These are phyloP conservation scores for Bubo blakistoni DNA, from an alignment of 2,113 vertebrate species.

Conservation along the genomic window DNA sequence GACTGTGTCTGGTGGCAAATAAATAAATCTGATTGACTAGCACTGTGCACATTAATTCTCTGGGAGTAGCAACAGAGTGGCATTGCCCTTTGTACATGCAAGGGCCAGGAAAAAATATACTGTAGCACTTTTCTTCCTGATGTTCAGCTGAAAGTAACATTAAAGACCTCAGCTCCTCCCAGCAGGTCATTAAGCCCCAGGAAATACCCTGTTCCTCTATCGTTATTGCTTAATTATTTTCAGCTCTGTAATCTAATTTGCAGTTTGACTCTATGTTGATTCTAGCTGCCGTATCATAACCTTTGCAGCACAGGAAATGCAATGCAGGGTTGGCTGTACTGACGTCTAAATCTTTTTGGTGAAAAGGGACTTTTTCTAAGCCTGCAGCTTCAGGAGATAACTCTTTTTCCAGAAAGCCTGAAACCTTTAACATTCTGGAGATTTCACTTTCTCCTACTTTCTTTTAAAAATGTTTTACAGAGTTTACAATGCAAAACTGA, in stretches of 20 bases:
- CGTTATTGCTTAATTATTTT: conserved; percentile 59
- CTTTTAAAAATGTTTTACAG: conserved; percentile 8
- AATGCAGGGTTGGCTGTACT: background rate
- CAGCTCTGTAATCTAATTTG: conserved; percentile 62
- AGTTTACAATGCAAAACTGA: conserved; percentile 37
- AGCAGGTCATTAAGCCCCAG: conserved; percentile 52
- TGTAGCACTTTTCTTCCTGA: conserved; percentile 13
- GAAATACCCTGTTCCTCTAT: conserved; percentile 34
- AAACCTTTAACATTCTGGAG: background rate
- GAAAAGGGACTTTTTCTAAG: background rate
- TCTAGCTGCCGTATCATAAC: background rate
- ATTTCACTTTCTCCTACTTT: background rate
- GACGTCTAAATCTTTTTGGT: background rate
- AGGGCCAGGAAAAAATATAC: background rate
- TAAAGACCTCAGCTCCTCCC: conserved; percentile 39
- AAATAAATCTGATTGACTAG: conserved; percentile 46
- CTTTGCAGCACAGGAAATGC: background rate
- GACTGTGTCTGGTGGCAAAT: conserved; percentile 26
- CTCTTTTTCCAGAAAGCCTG: background rate
- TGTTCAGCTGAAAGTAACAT: conserved; percentile 25
- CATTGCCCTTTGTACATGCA: conserved; percentile 10
- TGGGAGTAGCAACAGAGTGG: background rate
- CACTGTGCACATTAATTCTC: background rate
- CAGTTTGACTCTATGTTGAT: conserved; percentile 49
- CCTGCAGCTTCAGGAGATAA: background rate